Conservation (phyloP, 2,797 vertebrate genomes). For the Sebastes baramenuke region DNA sequence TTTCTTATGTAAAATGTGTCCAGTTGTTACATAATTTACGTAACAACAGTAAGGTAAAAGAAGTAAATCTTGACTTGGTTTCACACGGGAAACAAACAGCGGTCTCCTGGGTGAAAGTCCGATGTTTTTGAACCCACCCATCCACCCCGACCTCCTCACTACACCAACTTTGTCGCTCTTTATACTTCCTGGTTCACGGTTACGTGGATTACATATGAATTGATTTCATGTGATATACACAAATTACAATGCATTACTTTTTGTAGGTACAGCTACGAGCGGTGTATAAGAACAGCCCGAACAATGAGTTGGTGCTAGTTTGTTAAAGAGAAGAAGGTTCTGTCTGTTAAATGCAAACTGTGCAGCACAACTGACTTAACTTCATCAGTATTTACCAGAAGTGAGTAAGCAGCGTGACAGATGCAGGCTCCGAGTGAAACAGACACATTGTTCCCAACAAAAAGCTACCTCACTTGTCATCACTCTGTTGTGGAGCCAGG, state of each 20-base stretch:
- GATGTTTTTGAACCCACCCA: rapidly evolving
- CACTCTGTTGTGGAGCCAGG: conserved; percentile 33
- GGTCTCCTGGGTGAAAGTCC: too few species aligned
- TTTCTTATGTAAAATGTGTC: too few species aligned
- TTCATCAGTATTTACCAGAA: conserved; percentile 52
- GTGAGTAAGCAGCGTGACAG: conserved; percentile 41
- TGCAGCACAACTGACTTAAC: conserved; percentile 48
- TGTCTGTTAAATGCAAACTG: conserved; percentile 43
- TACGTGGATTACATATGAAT: too few species aligned
- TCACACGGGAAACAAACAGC: rapidly evolving
- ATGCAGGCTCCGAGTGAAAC: conserved; percentile 30
- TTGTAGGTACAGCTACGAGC: rapidly evolving
- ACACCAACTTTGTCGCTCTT: rapidly evolving
- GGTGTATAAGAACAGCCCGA: not conserved
- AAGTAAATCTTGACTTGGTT: too few species aligned
- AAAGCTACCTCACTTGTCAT: conserved; percentile 43
- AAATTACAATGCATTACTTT: not conserved
- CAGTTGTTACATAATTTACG: too few species aligned
- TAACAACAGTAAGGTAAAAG: too few species aligned
- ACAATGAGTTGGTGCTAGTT: not conserved
- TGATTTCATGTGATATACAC: rapidly evolving
- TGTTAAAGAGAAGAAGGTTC: not conserved
- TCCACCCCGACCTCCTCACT: too few species aligned
- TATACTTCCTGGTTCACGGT: too few species aligned
- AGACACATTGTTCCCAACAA: conserved; percentile 42